phyloP scores from a whole-genome alignment of 2,888 invertebrate species.

The Seira musarum region DNA sequence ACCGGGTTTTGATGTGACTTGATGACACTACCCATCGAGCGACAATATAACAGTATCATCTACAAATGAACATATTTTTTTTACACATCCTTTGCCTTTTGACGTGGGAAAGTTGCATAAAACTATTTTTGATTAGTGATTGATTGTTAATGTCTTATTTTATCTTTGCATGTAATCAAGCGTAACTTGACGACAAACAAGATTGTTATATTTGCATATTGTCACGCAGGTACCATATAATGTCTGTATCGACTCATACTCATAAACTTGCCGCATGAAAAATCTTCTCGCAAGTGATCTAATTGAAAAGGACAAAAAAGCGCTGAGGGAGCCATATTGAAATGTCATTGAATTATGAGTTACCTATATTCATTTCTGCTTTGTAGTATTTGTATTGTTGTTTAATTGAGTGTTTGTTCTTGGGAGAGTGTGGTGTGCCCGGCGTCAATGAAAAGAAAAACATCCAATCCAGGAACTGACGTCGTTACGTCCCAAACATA shows the following conservation, averaged over 20 bases:
- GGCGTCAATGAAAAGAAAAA: background rate
- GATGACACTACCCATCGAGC: too few relatives aligned
- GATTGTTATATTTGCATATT: background rate
- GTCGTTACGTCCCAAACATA: background rate
- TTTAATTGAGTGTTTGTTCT: background rate
- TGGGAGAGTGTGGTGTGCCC: background rate
- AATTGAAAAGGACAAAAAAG: constrained; percentile 1
- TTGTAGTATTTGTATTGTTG: background rate
- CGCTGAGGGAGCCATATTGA: background rate
- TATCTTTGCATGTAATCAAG: background rate
- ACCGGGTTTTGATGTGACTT: too few relatives aligned
- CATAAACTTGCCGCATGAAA: background rate
- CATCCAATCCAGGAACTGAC: background rate
- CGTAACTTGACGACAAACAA: background rate
- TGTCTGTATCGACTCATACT: background rate
- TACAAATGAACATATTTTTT: too few relatives aligned
- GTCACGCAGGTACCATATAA: background rate
- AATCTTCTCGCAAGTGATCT: background rate
- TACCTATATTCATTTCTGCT: background rate
- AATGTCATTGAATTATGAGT: too few relatives aligned
- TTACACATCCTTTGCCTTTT: too few relatives aligned
- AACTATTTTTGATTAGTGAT: too few relatives aligned
- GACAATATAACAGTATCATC: too few relatives aligned
- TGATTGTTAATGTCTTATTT: background rate
- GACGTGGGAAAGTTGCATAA: too few relatives aligned